Evolutionary conservation across 2,888 invertebrate species (phyloP).

Genomic region (Melipona bicolor): DNA sequence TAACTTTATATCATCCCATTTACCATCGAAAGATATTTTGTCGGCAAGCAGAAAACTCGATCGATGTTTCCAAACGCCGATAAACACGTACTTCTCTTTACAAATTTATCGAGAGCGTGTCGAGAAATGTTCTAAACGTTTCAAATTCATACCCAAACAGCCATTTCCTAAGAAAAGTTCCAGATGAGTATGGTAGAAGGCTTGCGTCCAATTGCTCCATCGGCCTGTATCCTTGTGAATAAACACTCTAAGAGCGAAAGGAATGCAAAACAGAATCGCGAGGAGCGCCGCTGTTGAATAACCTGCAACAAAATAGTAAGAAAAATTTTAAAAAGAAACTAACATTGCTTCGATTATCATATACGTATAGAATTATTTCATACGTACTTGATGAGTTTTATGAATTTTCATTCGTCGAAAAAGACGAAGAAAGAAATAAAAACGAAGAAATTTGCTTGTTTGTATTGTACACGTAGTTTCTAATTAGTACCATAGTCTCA

Average conservation of each 20-base stretch:
- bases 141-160: conserved; percentile 86
- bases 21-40: background rate
- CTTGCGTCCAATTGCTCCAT: conserved; percentile 88
- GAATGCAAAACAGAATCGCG: conserved; percentile 89
- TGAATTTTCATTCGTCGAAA: too few species aligned
- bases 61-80: background rate
- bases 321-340: background rate
- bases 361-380: background rate
- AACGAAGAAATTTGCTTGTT: too few species aligned
- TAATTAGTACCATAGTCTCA: too few species aligned
- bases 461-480: too few species aligned
- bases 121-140: background rate
- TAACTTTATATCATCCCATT: background rate
- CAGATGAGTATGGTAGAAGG: conserved; percentile 89
- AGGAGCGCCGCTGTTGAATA: conserved; percentile 92
- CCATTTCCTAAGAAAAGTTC: conserved; percentile 90
- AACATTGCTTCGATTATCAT: background rate
- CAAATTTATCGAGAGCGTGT: background rate
- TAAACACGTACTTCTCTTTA: background rate
- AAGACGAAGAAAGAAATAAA: too few species aligned
- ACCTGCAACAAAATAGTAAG: conserved; percentile 84
- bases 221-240: conserved; percentile 88
- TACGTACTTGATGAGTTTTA: background rate
- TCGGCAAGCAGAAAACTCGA: background rate
- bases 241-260: conserved; percentile 88